phyloP scores from a whole-genome alignment of 2,888 invertebrate species.

The Ptilodon capucinus region DNA sequence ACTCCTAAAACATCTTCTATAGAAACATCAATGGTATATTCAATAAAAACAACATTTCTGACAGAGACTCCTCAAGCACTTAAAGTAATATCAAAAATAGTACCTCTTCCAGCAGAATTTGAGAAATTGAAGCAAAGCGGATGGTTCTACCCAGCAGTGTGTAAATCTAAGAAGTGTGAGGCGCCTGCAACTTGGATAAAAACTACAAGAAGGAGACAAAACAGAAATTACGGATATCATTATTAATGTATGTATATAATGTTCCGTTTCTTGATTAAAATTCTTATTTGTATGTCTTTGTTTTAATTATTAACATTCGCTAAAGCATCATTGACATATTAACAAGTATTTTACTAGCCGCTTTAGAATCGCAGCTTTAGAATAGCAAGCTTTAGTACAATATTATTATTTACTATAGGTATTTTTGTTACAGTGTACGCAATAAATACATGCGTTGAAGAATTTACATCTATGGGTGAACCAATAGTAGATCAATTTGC shows the following conservation, averaged over 20 bases:
- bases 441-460: neutral
- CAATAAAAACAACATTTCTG: neutral
- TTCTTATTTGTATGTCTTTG: neutral
- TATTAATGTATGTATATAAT: conserved; percentile 7
- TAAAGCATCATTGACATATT: neutral
- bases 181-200: conserved; percentile 38
- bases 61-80: neutral
- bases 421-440: neutral
- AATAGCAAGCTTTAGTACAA: too few relatives aligned
- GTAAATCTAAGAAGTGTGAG: conserved; percentile 31
- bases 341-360: neutral
- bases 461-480: neutral
- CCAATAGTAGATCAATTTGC: neutral
- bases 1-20: neutral
- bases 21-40: neutral
- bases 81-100: neutral
- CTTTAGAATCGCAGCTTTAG: too few relatives aligned
- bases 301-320: neutral
- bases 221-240: conserved; percentile 5
- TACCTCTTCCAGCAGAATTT: neutral
- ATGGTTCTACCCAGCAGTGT: conserved; percentile 28
- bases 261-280: conserved; percentile 5
- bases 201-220: conserved; percentile 4
- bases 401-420: neutral
- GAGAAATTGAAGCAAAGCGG: neutral